Evolutionary conservation across 2,113 vertebrate genomes (phyloP), one percentile per base, ranked within the genome.

Genomic region (Narcine bancroftii): DNA sequence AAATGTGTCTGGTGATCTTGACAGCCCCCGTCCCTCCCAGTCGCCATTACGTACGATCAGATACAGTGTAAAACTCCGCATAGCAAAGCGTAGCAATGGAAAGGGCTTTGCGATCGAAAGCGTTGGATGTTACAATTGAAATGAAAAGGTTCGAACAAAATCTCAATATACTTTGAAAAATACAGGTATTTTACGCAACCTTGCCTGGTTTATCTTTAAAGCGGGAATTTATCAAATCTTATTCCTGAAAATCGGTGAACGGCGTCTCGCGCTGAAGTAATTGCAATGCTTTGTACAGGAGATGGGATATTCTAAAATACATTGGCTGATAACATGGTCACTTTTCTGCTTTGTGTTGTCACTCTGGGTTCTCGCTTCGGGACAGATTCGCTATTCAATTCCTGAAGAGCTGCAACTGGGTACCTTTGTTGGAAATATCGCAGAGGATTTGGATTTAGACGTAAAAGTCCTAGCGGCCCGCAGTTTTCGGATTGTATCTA

Each of bases 361-460:
- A 39, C 47, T 24, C 69, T n/a, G 47, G 65, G 93, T 94, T 26
- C 71, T 94, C 42, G 93, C 93, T 50, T 11, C 92, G 33, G 85
- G 81, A 89, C 60, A 92, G 69, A 24, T 92, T 45, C 85, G 87
- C 65, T 94, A 93, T 92, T 94, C 93, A 56, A 92, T 94, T 85
- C 53, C 92, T 60, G 94, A 93, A 26, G 93, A 94, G 47, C 91
- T 93, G 92, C 92, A 73, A 65, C 71, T 56, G 63, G 92, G 71
- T 4, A 93, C 92, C 26, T 92, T 93, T 69, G 92, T 94, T 92
- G 92, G 92, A 47, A 93, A 93, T 92, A 87, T 94, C 45, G 93
- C 89, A 26, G 71, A 92, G n/a, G 93, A 93, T 92, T 81, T 92
- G 45, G 92, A 42, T 42, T 87, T 94, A 6, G 93, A 92, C 21